Base-by-base conservation (phyloP, 2,113 vertebrate genomes). In the Archocentrus centrarchus region DNA sequence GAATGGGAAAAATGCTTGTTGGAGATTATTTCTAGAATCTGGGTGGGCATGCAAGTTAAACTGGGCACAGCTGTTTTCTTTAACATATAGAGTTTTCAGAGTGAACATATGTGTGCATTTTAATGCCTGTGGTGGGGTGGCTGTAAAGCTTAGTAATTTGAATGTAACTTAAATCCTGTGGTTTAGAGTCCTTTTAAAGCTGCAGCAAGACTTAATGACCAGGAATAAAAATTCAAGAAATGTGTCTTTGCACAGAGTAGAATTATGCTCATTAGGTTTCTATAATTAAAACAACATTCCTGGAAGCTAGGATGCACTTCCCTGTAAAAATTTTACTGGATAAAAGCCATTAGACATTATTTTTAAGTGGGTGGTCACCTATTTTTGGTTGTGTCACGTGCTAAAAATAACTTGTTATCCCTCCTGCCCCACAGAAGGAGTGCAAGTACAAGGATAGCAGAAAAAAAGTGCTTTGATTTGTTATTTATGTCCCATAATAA, bases 61-160 rank as follows among this genome's bases (percentile, higher is more conserved):
- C 75, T 61, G 76, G 82, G 88, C n/a, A 77, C 82, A 79, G 78
- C 61, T 78, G 85, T 88, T 90, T 87, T 84, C 77, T 55, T 80
- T 78, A 75, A 86, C 62, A 1, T 89, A 47, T 82, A 83, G 80
- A 68, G 17, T 59, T 82, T 80, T 35, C 61, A 75, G 20, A 22
- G 13, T 59, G 39, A 60, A 50, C 75, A 57, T 70, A 50, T 83
- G 81, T 90, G 86, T 86, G 75, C 53, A 55, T 91, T 89, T 37
- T 85, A 77, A 88, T 79, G 44, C 47, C 17, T 3, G 10, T 11
- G 78, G 24, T 64, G 55, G 75, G 58, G 62, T 79, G 47, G 59
- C 86, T 86, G 88, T 91, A 82, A 91, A 91, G 79, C 18, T 62
- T 64, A 78, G 89, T 86, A 84, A 91, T 94, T 92, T 92, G 20